A percentile compares a stretch with the other conserved stretches of the same genome.
Evolutionary conservation across 2,888 invertebrate species (phyloP).

Genomic region (Euzophera pinguis): DNA sequence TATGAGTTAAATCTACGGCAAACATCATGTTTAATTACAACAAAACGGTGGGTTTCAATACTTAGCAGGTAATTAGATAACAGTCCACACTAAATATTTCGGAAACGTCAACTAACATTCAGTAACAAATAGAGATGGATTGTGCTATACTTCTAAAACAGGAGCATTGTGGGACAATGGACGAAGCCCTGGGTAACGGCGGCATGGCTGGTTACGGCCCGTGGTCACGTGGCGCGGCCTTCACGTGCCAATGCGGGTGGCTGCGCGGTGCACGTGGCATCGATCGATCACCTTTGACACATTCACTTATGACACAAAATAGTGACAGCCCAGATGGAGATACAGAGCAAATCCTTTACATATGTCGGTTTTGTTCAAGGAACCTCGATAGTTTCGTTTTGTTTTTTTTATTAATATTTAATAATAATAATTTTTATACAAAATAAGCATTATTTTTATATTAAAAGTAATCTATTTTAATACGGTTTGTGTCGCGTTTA

Average conservation of each 20-base stretch:
- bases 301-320: neutral
- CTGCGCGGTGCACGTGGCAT: slow-evolving; percentile 18
- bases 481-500: too few species aligned
- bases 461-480: too few species aligned
- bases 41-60: too few species aligned
- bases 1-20: too few species aligned
- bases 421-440: too few species aligned
- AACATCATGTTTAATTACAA: too few species aligned
- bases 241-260: slow-evolving; percentile 18
- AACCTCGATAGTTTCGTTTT: too few species aligned
- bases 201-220: neutral
- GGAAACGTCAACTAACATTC: neutral
- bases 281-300: slow-evolving; percentile 30
- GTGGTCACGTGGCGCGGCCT: slow-evolving; percentile 22
- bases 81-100: neutral
- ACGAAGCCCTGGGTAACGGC: neutral
- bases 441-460: too few species aligned
- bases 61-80: too few species aligned
- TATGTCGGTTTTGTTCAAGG: too few species aligned
- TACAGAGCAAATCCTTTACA: neutral
- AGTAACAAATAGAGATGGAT: neutral
- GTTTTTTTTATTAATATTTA: too few species aligned
- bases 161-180: neutral
- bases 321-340: neutral
- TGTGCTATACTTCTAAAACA: neutral